Conservation (phyloP, 2,113 vertebrate species). For the Pandion haliaetus region DNA sequence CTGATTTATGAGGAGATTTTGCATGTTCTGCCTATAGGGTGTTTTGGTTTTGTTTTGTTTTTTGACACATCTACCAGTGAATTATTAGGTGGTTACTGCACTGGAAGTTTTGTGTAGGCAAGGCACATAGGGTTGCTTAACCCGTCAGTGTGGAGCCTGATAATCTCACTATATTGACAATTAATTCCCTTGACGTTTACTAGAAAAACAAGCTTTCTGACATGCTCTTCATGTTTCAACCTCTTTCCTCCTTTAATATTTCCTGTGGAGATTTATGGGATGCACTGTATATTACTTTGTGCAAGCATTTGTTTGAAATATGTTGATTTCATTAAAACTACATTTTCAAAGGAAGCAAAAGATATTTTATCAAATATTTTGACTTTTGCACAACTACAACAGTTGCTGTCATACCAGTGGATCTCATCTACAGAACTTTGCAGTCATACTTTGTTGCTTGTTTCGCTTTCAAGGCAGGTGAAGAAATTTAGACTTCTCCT, state of each 20-base stretch:
- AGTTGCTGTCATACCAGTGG: background rate
- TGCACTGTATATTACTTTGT: background rate
- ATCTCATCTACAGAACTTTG: background rate
- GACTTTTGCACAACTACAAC: background rate
- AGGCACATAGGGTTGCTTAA: background rate
- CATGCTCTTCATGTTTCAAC: background rate
- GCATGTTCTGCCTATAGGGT: background rate
- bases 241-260: background rate
- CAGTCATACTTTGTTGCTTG: background rate
- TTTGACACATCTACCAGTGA: background rate
- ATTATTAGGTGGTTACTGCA: background rate
- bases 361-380: background rate
- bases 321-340: background rate
- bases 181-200: background rate
- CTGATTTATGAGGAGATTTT: constrained; percentile 6
- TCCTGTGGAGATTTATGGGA: background rate
- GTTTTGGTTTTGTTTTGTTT: background rate
- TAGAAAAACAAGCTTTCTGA: background rate
- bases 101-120: background rate
- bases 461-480: background rate
- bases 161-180: background rate
- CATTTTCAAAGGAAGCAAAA: background rate
- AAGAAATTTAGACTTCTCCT: background rate
- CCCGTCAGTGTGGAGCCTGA: background rate
- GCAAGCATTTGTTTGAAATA: background rate